Percentiles rank a stretch among this genome's conserved stretches.
Conservation (phyloP, 1,140 invertebrate genomes). For the Drosophila micromelanica region DNA sequence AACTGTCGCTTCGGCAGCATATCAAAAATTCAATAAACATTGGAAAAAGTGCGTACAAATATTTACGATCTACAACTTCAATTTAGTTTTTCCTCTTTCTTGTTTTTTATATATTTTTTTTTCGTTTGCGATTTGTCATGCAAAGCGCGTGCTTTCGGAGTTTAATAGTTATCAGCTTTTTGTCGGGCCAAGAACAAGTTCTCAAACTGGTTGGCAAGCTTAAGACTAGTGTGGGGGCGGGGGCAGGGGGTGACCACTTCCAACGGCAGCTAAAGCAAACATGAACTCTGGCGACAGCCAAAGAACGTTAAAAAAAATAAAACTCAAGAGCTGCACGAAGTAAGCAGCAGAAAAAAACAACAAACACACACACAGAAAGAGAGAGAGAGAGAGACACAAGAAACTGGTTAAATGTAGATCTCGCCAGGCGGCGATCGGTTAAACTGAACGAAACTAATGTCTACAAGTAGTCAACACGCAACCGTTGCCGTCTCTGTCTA, state of each 20-base stretch:
- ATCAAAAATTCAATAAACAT: slow-evolving; percentile 44
- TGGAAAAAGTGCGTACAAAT: slow-evolving; percentile 35
- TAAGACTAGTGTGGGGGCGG: too few relatives aligned
- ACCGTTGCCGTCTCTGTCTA: slow-evolving; percentile 24
- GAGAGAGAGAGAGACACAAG: not conserved
- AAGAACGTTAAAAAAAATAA: slow-evolving; percentile 43
- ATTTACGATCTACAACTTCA: slow-evolving; percentile 32
- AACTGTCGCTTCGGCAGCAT: slow-evolving; percentile 21
- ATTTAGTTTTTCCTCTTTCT: not conserved
- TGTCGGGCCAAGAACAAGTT: slow-evolving; percentile 48
- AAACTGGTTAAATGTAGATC: slow-evolving; percentile 79
- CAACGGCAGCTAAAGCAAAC: slow-evolving; percentile 63
- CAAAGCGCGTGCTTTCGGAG: slow-evolving; percentile 46
- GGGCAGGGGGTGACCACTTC: not conserved
- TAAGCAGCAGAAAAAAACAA: slow-evolving; percentile 11
- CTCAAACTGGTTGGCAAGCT: slow-evolving; percentile 44
- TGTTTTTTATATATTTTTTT: not conserved
- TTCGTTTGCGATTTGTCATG: slow-evolving; percentile 39
- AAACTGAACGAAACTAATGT: slow-evolving; percentile 54
- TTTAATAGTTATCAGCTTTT: slow-evolving; percentile 45
- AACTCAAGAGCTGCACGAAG: slow-evolving; percentile 36
- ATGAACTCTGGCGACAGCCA: slow-evolving; percentile 64
- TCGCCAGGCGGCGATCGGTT: slow-evolving; percentile 39
- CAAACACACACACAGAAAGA: slow-evolving; percentile 1
- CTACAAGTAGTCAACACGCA: not conserved